Conservation (phyloP, 2,797 vertebrate genomes). For the Lepus townsendii region DNA sequence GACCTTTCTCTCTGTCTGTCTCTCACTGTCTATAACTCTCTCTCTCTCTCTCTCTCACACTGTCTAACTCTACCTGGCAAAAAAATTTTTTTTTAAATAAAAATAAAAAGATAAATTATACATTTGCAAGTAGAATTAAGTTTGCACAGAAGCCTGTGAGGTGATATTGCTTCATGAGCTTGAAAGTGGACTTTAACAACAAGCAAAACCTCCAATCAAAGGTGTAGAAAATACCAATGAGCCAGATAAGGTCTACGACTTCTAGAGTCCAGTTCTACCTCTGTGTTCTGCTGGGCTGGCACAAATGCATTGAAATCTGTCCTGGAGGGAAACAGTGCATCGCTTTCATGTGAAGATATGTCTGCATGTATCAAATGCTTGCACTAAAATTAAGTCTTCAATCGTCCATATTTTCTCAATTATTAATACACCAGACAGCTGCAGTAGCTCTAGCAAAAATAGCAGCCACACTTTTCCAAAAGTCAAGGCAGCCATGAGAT, state of each 20-base stretch:
- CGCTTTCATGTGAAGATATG: constrained; percentile 58
- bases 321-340: not conserved
- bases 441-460: constrained; percentile 81
- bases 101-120: constrained; percentile 2
- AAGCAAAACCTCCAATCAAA: not conserved
- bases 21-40: too few relatives aligned
- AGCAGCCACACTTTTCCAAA: constrained; percentile 82
- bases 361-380: constrained; percentile 47
- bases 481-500: constrained; percentile 71
- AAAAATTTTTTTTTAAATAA: too few relatives aligned
- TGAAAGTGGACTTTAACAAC: constrained; percentile 46
- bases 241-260: not conserved
- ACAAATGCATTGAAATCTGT: not conserved
- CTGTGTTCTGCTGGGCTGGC: not conserved
- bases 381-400: constrained; percentile 80
- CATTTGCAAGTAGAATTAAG: constrained; percentile 57
- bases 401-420: constrained; percentile 83
- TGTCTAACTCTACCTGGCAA: too few relatives aligned
- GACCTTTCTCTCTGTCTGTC: too few relatives aligned
- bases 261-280: not conserved
- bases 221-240: not conserved
- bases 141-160: not conserved
- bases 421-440: constrained; percentile 86
- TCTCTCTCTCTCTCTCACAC: too few relatives aligned
- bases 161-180: not conserved